Conservation (phyloP, 1,140 invertebrate species). For the Stenopsyche tienmushanensis region DNA sequence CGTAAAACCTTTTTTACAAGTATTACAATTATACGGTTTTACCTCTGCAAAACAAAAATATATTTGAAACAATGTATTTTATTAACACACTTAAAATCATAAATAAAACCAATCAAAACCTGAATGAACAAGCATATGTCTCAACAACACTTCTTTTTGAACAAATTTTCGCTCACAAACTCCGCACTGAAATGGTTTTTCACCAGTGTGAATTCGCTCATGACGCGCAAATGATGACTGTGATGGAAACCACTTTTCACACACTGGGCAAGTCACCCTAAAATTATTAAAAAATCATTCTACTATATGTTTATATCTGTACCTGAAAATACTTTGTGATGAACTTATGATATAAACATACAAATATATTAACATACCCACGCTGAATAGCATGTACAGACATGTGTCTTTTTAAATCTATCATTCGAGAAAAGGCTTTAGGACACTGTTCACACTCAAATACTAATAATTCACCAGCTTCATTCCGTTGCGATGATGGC, state of each 20-base stretch:
- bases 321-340: too few relatives aligned
- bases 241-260: slow-evolving; percentile 79
- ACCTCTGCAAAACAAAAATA: slow-evolving; percentile 48
- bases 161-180: slow-evolving; percentile 73
- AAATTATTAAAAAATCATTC: too few relatives aligned
- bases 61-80: slow-evolving; percentile 1
- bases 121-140: slow-evolving; percentile 84
- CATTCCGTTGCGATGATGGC: slow-evolving; percentile 43
- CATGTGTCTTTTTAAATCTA: slow-evolving; percentile 61
- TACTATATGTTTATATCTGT: too few relatives aligned
- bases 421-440: slow-evolving; percentile 57
- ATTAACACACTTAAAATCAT: neutral
- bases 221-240: slow-evolving; percentile 76
- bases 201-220: slow-evolving; percentile 73
- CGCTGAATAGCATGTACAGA: slow-evolving; percentile 62
- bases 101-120: slow-evolving; percentile 49
- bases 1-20: slow-evolving; percentile 73
- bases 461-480: slow-evolving; percentile 54
- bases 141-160: slow-evolving; percentile 75
- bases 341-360: too few relatives aligned
- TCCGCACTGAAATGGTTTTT: slow-evolving; percentile 74
- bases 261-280: slow-evolving; percentile 62
- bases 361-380: slow-evolving; percentile 53
- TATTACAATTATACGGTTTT: slow-evolving; percentile 76
- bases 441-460: slow-evolving; percentile 60